Evolutionary conservation across 2,797 vertebrate genomes (phyloP).

Genomic region (Characodon lateralis): DNA sequence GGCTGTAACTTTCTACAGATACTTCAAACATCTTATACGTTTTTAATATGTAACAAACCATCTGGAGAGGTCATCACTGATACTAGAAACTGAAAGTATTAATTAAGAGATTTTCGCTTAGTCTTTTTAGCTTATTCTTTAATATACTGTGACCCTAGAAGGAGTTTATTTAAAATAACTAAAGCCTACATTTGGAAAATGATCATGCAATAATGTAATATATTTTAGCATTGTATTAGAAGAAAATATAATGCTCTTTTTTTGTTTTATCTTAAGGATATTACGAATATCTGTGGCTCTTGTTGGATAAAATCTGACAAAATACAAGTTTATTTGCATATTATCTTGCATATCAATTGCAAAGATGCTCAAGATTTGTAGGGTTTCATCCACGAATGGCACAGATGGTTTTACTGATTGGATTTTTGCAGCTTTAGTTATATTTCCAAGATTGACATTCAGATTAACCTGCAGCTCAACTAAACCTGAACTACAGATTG

Average conservation of each 20-base stretch:
- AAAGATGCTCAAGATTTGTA: neutral
- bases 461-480: too few relatives aligned
- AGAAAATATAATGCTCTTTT: neutral
- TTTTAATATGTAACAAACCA: neutral
- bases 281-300: neutral
- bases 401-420: too few relatives aligned
- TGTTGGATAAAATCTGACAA: neutral
- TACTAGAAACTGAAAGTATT: neutral
- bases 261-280: neutral
- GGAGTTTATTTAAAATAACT: neutral
- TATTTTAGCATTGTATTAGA: neutral
- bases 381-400: neutral
- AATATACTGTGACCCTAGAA: conserved; percentile 6
- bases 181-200: conserved; percentile 8
- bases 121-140: neutral
- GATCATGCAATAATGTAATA: neutral
- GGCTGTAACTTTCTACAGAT: neutral
- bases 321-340: neutral
- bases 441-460: too few relatives aligned
- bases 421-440: too few relatives aligned
- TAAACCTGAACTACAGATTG: too few relatives aligned
- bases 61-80: neutral
- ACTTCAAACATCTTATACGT: too few relatives aligned
- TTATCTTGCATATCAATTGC: too few relatives aligned
- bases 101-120: too few relatives aligned